Base-by-base conservation (phyloP, 2,797 vertebrate genomes). In the Bradypodion pumilum region DNA sequence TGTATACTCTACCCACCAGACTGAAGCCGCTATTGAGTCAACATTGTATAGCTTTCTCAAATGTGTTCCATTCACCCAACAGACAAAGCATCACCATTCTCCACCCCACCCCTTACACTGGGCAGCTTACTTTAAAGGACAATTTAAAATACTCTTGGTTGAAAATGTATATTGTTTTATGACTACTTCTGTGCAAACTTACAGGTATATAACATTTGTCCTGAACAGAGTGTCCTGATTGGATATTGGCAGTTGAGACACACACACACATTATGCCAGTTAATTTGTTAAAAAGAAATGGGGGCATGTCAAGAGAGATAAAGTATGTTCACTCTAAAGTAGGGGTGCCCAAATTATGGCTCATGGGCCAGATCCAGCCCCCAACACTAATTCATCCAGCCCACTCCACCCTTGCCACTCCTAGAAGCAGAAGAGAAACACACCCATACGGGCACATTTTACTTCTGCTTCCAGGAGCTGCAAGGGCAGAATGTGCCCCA, bases 31-130 rank as follows among this genome's bases (percentile, higher is more conserved):
- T 82, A 83, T 85, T 49, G 59, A 90, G 70, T 46, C 74, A 86
- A 74, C 13, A 52, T 44, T 84, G 83, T 84, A 23, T 63, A 80
- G 86, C 82, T 86, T 88, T 85, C 81, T 91, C 89, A 90, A 92
- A 86, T 7, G 74, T 1, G 0, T 62, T 63, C 74, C 69, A 87
- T 86, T 89, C 85, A 49, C 85, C 62, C 75, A 80, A 69, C 80
- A 85, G 84, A 89, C 85, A 87, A 87, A 80, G 0, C 4, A 73
- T 40, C 75, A 70, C 69, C 46, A 65, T 69, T 89, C 78, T 91
- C 16, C 4, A n/a, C n/a, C n/a, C n/a, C n/a, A n/a, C 37, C 1
- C 29, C 29, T 59, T 63, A 56, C 44, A 78, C 76, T 86, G n/a
- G 10, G 13, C 62, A 78, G 70, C 46, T 82, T 29, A 52, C 84